Conservation (phyloP, 2,888 invertebrate genomes). For the Sesia apiformis region DNA sequence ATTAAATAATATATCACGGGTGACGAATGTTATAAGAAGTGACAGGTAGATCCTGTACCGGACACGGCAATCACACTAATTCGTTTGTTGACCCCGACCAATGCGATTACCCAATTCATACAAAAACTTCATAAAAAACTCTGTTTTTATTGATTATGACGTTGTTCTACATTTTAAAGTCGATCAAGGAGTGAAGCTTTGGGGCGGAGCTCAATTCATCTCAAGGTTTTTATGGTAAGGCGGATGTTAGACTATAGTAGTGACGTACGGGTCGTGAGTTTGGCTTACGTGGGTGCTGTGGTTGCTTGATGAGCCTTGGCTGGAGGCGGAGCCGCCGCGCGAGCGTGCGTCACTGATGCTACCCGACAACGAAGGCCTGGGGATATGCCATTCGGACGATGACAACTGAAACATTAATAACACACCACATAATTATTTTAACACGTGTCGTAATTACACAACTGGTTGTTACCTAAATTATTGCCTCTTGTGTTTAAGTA, state of each 20-base stretch:
- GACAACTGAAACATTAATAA: slow-evolving; percentile 41
- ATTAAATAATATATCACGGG: slow-evolving; percentile 13
- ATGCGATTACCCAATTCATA: slow-evolving; percentile 26
- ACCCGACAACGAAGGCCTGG: slow-evolving; percentile 82
- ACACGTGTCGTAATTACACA: background rate
- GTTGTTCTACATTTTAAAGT: slow-evolving; percentile 6
- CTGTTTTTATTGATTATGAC: background rate
- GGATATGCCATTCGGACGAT: slow-evolving; percentile 82
- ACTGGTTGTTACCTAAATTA: background rate
- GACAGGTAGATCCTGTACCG: slow-evolving; percentile 35
- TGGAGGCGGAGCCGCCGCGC: slow-evolving; percentile 78
- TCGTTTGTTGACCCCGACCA: slow-evolving; percentile 40
- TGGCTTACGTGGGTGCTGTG: slow-evolving; percentile 85
- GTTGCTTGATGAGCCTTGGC: slow-evolving; percentile 76
- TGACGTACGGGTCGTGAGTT: background rate
- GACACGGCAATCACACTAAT: slow-evolving; percentile 29
- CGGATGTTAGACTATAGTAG: background rate
- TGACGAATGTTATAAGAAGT: slow-evolving; percentile 22
- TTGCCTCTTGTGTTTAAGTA: background rate
- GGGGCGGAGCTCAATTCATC: slow-evolving; percentile 1
- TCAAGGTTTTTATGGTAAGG: background rate
- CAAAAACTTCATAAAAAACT: slow-evolving; percentile 20
- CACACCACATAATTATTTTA: background rate
- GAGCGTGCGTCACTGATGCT: slow-evolving; percentile 61
- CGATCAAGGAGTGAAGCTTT: slow-evolving; percentile 10